phyloP scores from a whole-genome alignment of 2,888 invertebrate genomes.

The Seira ritae region DNA sequence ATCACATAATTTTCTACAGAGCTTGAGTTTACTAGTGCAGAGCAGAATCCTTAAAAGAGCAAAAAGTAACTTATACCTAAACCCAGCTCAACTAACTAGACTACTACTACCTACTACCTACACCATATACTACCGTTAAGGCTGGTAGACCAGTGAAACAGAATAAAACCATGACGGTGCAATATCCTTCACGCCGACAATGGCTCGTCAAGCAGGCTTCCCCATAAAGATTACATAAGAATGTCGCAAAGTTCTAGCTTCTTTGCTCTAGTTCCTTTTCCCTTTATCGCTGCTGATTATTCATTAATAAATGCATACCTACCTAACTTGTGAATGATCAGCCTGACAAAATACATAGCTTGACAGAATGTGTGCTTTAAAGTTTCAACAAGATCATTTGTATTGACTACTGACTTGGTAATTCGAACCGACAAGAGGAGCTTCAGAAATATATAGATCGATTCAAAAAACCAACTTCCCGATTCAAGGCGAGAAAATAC shows the following conservation, averaged over 20 bases:
- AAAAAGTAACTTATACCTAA: too few relatives aligned
- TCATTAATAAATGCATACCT: not conserved
- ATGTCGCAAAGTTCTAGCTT: constrained; percentile 7
- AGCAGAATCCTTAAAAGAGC: not conserved
- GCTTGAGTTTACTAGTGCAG: constrained; percentile 2
- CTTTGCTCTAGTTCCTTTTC: constrained; percentile 16
- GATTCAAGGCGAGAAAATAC: too few relatives aligned
- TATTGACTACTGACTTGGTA: too few relatives aligned
- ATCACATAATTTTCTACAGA: constrained; percentile 3
- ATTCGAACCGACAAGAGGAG: too few relatives aligned
- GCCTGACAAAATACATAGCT: too few relatives aligned
- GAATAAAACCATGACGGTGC: not conserved
- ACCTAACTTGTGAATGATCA: too few relatives aligned
- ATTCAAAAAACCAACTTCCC: too few relatives aligned
- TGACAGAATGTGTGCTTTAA: too few relatives aligned
- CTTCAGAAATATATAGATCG: too few relatives aligned
- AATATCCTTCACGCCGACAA: not conserved
- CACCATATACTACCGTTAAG: too few relatives aligned
- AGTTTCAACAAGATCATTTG: too few relatives aligned
- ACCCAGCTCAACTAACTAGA: too few relatives aligned
- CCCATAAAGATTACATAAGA: constrained; percentile 8
- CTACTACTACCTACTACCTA: not conserved
- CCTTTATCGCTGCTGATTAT: not conserved
- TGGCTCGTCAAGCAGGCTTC: not conserved
- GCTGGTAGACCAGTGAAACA: not conserved